Evolutionary conservation across 2,888 invertebrate species (phyloP), one percentile per base, ranked within the genome.

Genomic region (Alloplasta piceator): DNA sequence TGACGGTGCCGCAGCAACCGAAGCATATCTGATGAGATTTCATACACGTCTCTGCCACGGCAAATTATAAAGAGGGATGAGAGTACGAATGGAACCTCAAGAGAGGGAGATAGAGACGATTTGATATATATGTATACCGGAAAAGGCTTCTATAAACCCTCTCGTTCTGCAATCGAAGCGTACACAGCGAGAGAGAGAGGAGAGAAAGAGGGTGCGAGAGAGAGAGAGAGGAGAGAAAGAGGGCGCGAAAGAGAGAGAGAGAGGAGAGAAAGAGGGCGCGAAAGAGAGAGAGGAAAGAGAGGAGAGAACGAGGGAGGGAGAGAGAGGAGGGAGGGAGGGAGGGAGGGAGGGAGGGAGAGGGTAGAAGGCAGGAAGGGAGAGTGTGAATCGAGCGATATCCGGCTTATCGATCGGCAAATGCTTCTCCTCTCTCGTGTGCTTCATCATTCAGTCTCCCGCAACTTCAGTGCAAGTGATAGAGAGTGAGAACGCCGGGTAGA

Each of bases 381-480:
- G 66, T 70, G 74, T 60, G 81, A 78, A 78, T 78, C 55, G 58
- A 63, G 70, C 78, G 73, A 78, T 78, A 81, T 78, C 70, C 74
- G 81, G 74, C 70, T 70, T 60, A 74, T 64, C 81, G 78, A 81
- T 78, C 78, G 77, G 55, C 55, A 39, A 55, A 58, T 63, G 36
- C 48, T 68, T 56, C 76, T 68, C 67, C 52, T 48, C 48, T 52
- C 52, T 41, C 41, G 60, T 26, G 68, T 73, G 70, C 56, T 74
- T 78, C 70, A 64, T 74, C 63, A 68, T 70, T 73, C 66, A 10
- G 48, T 79, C 76, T 64, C 39, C 52, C 56, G 41, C 41, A 39
- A 48, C 55, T 50, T 50, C 16, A 48, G 26, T 48, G 48, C 66
- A 52, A 67, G 38, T 66, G 46, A 39, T 39, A 48, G 39, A 16